phyloP scores from a whole-genome alignment of 2,888 invertebrate species.

The Phorcus lineatus region DNA sequence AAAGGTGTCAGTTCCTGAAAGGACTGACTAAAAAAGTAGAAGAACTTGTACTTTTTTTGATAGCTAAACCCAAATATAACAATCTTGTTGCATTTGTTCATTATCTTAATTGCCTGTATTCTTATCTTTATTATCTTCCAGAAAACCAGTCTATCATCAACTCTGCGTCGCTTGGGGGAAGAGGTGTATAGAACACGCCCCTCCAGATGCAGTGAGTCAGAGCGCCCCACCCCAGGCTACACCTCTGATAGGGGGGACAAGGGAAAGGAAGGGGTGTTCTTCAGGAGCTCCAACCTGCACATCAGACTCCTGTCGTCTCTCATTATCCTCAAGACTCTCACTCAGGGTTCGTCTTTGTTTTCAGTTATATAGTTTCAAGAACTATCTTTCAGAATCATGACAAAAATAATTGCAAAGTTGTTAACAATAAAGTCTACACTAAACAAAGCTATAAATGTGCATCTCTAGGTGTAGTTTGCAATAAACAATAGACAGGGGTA shows the following conservation, averaged over 20 bases:
- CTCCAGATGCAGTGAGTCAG: constrained; percentile 49
- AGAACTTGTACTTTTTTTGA: too few relatives aligned
- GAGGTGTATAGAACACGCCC: constrained; percentile 68
- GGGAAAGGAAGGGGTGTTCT: constrained; percentile 61
- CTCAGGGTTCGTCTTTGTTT: constrained; percentile 60
- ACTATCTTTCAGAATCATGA: too few relatives aligned
- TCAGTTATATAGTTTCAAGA: too few relatives aligned
- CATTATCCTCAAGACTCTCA: constrained; percentile 69
- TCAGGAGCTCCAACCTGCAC: constrained; percentile 68
- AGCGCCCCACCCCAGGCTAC: constrained; percentile 30
- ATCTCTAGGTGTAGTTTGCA: too few relatives aligned
- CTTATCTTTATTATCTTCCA: constrained; percentile 44
- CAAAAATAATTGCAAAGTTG: too few relatives aligned
- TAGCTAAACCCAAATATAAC: too few relatives aligned
- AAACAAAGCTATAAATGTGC: too few relatives aligned
- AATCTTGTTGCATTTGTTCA: too few relatives aligned
- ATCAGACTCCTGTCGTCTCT: constrained; percentile 68
- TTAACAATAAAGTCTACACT: too few relatives aligned
- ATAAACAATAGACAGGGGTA: too few relatives aligned
- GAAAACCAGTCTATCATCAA: constrained; percentile 69
- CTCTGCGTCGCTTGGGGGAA: constrained; percentile 71
- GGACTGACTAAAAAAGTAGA: too few relatives aligned
- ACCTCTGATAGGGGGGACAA: constrained; percentile 41
- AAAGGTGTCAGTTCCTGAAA: too few relatives aligned
- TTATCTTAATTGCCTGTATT: neutral